Conservation (phyloP, 2,888 invertebrate species). For the Rhyacophila evoluta region DNA sequence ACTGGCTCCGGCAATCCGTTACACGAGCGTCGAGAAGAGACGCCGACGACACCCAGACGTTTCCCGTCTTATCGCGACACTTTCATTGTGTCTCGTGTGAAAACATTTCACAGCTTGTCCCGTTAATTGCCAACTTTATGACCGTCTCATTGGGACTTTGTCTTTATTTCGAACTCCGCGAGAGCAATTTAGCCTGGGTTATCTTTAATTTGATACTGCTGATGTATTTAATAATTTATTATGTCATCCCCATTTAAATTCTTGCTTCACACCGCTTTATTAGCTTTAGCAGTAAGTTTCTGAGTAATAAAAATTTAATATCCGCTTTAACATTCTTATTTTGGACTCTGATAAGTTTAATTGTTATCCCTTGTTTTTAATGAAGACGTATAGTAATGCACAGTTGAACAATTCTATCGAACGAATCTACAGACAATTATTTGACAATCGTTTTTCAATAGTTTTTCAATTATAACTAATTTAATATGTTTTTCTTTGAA, state of each 20-base stretch:
- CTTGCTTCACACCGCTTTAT: neutral
- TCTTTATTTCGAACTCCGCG: conserved; percentile 10
- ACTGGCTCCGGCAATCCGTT: conserved; percentile 35
- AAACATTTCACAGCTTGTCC: conserved; percentile 44
- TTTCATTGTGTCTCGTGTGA: conserved; percentile 33
- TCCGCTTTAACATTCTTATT: neutral
- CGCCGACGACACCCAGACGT: conserved; percentile 26
- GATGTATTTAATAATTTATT: conserved; percentile 7
- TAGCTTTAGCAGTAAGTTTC: neutral
- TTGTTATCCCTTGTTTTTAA: too few species aligned
- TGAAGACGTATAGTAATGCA: too few species aligned
- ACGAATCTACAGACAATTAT: too few species aligned
- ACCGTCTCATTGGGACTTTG: conserved; percentile 29
- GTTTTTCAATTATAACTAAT: too few species aligned
- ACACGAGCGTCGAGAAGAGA: neutral
- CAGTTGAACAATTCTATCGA: too few species aligned
- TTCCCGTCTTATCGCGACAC: neutral
- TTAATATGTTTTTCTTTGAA: too few species aligned
- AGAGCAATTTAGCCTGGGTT: neutral
- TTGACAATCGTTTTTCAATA: too few species aligned
- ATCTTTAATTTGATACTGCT: conserved; percentile 16
- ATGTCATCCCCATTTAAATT: conserved; percentile 3
- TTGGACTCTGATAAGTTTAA: neutral
- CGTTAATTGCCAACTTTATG: conserved; percentile 40
- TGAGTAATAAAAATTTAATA: neutral